phyloP scores from a whole-genome alignment of 2,888 invertebrate species.

The Nezara viridula region DNA sequence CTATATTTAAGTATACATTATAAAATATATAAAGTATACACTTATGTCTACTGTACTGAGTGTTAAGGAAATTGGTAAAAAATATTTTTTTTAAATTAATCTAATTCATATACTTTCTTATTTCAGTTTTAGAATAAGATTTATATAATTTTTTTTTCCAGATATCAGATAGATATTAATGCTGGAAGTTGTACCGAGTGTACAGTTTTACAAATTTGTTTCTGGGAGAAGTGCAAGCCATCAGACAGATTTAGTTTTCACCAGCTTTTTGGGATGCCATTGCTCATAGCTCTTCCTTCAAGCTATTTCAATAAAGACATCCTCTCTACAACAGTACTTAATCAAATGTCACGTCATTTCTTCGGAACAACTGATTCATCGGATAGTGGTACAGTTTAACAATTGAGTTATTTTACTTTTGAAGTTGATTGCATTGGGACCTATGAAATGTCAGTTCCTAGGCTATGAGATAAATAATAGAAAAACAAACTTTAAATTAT shows the following conservation, averaged over 20 bases:
- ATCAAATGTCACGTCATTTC: conserved; percentile 64
- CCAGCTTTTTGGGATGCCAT: conserved; percentile 63
- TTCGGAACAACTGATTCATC: background rate
- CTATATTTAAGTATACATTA: too few species aligned
- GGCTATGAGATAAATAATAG: too few species aligned
- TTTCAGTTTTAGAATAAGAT: too few species aligned
- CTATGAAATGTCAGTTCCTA: background rate
- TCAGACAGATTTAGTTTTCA: conserved; percentile 57
- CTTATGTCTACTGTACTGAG: too few species aligned
- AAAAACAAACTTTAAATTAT: too few species aligned
- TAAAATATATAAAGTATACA: too few species aligned
- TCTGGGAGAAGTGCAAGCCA: conserved; percentile 62
- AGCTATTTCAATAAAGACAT: conserved; percentile 47
- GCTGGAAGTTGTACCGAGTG: background rate
- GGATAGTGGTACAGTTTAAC: background rate
- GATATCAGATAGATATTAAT: conserved; percentile 54
- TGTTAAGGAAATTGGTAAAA: too few species aligned
- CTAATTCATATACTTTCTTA: too few species aligned
- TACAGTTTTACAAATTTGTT: conserved; percentile 60
- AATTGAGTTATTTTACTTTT: background rate
- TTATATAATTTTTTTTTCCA: conserved; percentile 50
- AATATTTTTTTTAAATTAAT: too few species aligned
- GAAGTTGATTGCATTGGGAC: background rate
- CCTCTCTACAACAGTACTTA: conserved; percentile 56
- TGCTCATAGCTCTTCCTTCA: conserved; percentile 60